These are phyloP conservation scores for Pardosa pseudoannulata DNA, from an alignment of 2,888 invertebrate genomes.

Conservation along the genomic window DNA sequence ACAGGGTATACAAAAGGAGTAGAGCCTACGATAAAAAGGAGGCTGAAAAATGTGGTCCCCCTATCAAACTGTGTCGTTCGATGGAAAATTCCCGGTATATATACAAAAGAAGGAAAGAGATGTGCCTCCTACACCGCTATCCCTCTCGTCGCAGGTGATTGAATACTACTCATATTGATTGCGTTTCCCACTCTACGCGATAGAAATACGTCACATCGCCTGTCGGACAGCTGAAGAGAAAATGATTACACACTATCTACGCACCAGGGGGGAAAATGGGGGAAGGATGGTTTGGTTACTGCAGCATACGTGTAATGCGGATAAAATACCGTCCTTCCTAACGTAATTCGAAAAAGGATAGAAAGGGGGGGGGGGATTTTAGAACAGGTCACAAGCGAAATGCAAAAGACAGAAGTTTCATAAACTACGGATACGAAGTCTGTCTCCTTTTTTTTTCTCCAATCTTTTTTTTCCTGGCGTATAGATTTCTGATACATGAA, in stretches of 20 bases:
- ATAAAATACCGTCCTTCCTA: neutral
- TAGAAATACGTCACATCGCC: neutral
- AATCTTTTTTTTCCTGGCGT: no score
- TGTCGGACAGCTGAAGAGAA: constrained; percentile 13
- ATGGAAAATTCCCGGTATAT: neutral
- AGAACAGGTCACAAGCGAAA: no score
- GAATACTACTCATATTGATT: constrained; percentile 15
- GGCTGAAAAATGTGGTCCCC: neutral
- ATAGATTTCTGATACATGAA: no score
- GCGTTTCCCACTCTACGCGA: neutral
- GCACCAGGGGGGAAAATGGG: neutral
- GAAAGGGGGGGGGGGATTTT: no score
- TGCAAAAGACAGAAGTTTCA: no score
- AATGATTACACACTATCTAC: constrained; percentile 4
- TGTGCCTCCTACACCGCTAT: neutral
- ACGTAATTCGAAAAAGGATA: neutral
- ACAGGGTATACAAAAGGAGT: no score
- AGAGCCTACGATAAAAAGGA: no score
- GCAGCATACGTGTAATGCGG: neutral
- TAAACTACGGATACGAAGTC: no score
- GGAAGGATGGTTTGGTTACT: neutral
- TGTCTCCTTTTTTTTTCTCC: no score
- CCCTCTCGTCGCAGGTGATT: neutral
- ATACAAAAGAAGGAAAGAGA: neutral
- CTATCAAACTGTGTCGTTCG: neutral